Evolutionary conservation across 2,797 vertebrate genomes (phyloP).

Genomic region (Gallinago nigripennis): DNA sequence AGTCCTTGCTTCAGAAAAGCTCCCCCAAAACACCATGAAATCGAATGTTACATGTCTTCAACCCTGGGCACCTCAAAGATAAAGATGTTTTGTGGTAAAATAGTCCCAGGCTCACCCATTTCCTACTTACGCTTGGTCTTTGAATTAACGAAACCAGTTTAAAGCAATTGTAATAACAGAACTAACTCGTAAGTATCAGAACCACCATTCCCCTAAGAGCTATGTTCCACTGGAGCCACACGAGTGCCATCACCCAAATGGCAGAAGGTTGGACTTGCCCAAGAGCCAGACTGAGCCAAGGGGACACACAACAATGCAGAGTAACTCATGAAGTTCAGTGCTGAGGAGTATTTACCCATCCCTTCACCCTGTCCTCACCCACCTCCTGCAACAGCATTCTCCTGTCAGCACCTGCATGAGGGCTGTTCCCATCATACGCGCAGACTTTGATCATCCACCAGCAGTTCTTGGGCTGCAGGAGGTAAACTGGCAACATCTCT

Average conservation of each 20-base stretch:
- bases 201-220: not conserved
- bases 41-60: not conserved
- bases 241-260: not conserved
- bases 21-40: not conserved
- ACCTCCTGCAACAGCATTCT: not conserved
- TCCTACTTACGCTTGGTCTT: not conserved
- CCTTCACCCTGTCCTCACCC: not conserved
- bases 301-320: fast-evolving
- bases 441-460: not conserved
- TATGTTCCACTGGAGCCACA: not conserved
- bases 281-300: not conserved
- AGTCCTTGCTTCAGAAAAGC: not conserved
- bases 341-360: not conserved
- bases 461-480: not conserved
- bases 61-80: not conserved
- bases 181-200: not conserved
- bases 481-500: not conserved
- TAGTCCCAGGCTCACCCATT: not conserved
- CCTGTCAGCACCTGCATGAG: not conserved
- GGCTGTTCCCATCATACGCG: not conserved
- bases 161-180: not conserved
- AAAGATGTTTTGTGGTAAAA: not conserved
- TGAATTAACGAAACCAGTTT: not conserved
- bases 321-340: not conserved
- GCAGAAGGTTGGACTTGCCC: not conserved